A percentile compares a stretch with the other conserved stretches of the same genome.
phyloP scores from a whole-genome alignment of 2,888 invertebrate genomes.

The Coecobrya sp. region DNA sequence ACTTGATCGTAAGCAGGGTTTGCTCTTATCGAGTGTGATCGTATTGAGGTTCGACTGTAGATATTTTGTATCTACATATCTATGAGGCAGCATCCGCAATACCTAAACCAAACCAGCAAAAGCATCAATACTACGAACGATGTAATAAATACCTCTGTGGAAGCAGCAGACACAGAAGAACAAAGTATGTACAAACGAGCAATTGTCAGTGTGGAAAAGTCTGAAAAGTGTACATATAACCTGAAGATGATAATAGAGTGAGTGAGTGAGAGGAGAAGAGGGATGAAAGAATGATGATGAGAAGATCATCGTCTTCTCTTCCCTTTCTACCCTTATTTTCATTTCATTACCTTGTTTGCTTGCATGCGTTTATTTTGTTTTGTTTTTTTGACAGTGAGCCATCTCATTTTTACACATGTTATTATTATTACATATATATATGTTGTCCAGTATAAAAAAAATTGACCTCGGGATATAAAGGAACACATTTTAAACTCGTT shows the following conservation, averaged over 20 bases:
- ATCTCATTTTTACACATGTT: constrained; percentile 66
- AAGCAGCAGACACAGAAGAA: constrained; percentile 29
- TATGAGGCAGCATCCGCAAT: neutral
- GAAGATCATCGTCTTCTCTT: constrained; percentile 65
- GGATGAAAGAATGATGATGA: constrained; percentile 70
- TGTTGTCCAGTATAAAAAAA: constrained; percentile 56
- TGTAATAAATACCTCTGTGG: constrained; percentile 21
- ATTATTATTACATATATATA: too few species aligned
- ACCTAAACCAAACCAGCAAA: neutral
- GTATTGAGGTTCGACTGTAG: too few species aligned
- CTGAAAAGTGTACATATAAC: neutral
- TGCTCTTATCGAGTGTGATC: too few species aligned
- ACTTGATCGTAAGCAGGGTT: too few species aligned
- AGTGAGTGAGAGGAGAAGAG: constrained; percentile 46
- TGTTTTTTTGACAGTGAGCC: constrained; percentile 32
- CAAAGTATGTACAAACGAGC: constrained; percentile 35
- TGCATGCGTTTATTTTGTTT: constrained; percentile 25
- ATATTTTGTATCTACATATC: constrained; percentile 1
- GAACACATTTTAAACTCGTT: constrained; percentile 58
- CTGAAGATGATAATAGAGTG: constrained; percentile 22
- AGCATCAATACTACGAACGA: constrained; percentile 34
- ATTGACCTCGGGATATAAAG: constrained; percentile 53
- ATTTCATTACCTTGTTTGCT: constrained; percentile 75
- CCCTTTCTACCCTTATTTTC: constrained; percentile 69
- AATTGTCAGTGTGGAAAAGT: constrained; percentile 17